phyloP scores from a whole-genome alignment of 1,140 invertebrate genomes.

The Lordiphosa clarofinis region DNA sequence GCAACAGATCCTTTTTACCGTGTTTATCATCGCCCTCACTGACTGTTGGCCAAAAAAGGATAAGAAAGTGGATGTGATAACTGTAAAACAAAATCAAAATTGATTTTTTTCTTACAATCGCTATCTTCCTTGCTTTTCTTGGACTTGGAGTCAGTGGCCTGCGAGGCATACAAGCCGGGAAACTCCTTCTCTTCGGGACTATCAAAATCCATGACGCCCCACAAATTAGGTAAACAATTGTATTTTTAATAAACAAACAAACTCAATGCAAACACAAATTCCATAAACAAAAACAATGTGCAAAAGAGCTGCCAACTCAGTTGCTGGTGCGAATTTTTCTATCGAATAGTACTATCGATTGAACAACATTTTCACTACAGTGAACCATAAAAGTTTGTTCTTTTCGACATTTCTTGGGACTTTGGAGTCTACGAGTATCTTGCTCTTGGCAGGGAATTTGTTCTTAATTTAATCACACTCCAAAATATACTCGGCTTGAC shows the following conservation, averaged over 20 bases:
- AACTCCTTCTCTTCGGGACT: conserved; percentile 95
- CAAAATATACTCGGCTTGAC: too few relatives aligned
- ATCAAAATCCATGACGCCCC: conserved; percentile 89
- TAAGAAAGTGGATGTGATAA: conserved; percentile 4
- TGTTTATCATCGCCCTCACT: conserved; percentile 88
- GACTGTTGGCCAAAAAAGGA: conserved; percentile 80
- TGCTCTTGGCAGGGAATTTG: too few relatives aligned
- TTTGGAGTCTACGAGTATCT: too few relatives aligned
- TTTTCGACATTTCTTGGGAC: too few relatives aligned
- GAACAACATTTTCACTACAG: neutral
- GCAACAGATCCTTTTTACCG: conserved; percentile 87
- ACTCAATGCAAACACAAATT: conserved; percentile 17
- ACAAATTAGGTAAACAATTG: neutral
- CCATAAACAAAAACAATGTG: conserved; percentile 27
- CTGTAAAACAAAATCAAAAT: conserved; percentile 19
- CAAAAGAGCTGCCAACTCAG: conserved; percentile 35
- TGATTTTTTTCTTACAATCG: conserved; percentile 86
- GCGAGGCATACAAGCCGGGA: conserved; percentile 91
- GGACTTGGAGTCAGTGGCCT: conserved; percentile 83
- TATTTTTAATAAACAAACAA: conserved; percentile 43
- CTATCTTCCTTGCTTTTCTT: conserved; percentile 86
- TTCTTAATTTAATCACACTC: too few relatives aligned
- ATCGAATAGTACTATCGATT: neutral
- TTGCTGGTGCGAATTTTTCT: neutral
- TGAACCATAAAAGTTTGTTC: too few relatives aligned